phyloP scores from a whole-genome alignment of 1,140 invertebrate genomes.

The Rhizoglyphus robini region DNA sequence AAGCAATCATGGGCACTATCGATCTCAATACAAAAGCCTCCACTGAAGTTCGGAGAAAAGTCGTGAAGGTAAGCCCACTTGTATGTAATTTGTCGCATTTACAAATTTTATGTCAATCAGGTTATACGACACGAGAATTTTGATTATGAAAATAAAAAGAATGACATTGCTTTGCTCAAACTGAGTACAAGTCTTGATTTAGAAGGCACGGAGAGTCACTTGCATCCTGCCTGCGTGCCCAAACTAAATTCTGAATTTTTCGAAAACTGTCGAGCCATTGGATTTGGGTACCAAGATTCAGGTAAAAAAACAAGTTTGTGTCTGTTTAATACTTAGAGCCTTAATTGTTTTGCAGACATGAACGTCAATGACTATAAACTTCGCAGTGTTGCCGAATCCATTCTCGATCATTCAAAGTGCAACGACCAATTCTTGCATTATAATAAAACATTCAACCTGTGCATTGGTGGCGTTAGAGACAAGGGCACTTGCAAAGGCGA shows the following conservation, averaged over 20 bases:
- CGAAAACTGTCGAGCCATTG: conserved; percentile 4
- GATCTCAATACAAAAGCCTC: neutral
- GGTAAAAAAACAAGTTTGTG: too few species aligned
- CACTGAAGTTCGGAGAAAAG: neutral
- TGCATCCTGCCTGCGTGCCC: neutral
- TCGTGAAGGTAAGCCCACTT: neutral
- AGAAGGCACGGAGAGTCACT: neutral
- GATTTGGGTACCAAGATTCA: too few species aligned
- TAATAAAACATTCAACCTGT: too few species aligned
- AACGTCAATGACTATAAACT: neutral
- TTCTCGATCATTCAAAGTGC: neutral
- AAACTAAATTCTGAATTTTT: neutral
- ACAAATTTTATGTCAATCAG: too few species aligned
- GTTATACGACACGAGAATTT: conserved; percentile 7
- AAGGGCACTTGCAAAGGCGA: conserved; percentile 41
- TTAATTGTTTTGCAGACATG: neutral
- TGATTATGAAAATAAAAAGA: neutral
- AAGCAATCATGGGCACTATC: neutral
- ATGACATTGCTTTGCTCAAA: conserved; percentile 10
- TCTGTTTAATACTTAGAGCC: too few species aligned
- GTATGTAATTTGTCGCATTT: too few species aligned
- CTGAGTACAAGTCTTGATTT: neutral
- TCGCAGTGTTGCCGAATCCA: neutral
- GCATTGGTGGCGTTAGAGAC: neutral
- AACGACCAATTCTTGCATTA: neutral